Evolutionary conservation across 2,113 vertebrate genomes (phyloP).

Genomic region (Chunga burmeisteri): DNA sequence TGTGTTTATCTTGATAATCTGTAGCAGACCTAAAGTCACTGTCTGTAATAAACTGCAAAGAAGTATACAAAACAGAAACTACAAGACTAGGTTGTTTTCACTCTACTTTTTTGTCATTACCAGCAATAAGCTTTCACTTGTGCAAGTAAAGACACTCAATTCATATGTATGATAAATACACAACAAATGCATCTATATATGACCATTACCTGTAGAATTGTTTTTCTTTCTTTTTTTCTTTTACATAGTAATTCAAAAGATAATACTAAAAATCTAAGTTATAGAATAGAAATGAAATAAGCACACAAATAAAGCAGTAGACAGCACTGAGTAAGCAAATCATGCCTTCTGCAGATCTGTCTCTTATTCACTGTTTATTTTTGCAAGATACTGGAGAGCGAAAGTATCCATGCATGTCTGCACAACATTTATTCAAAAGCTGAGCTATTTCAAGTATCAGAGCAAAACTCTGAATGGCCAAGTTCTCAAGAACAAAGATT

Average conservation of each 20-base stretch:
- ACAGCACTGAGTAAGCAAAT: background rate
- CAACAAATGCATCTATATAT: background rate
- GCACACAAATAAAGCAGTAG: background rate
- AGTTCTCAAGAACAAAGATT: background rate
- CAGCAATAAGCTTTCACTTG: background rate
- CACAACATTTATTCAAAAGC: background rate
- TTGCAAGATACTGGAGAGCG: background rate
- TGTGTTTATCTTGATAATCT: background rate
- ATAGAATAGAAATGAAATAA: background rate
- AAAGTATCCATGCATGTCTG: background rate
- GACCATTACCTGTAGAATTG: background rate
- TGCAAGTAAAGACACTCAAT: background rate
- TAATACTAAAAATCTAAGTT: background rate
- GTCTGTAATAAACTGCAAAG: background rate
- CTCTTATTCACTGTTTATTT: background rate
- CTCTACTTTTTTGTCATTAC: background rate
- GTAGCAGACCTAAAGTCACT: background rate
- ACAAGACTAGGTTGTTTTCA: background rate
- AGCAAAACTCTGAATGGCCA: background rate
- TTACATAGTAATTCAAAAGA: background rate
- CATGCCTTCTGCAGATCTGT: background rate
- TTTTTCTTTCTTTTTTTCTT: background rate
- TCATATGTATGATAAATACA: background rate
- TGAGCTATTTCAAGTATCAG: background rate
- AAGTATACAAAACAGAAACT: background rate